Conservation (phyloP, 2,797 vertebrate genomes). For the Amphiprion clarkii region DNA sequence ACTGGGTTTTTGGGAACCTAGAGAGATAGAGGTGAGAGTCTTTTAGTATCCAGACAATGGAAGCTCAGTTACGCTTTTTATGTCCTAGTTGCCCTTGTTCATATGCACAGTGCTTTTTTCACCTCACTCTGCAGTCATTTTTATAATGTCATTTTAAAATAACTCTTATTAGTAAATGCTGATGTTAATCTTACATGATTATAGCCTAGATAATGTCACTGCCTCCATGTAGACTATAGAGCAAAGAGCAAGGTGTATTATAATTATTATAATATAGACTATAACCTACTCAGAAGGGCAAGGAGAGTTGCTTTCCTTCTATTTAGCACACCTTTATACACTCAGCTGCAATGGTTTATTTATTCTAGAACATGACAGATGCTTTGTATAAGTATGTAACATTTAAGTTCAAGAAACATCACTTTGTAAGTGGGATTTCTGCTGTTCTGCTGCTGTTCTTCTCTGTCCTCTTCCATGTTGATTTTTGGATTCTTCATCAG, state of each 20-base stretch:
- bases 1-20: not conserved
- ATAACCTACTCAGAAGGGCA: too few species aligned
- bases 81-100: not conserved
- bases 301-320: too few species aligned
- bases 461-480: not conserved
- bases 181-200: not conserved
- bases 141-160: not conserved
- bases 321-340: too few species aligned
- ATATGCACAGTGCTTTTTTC: not conserved
- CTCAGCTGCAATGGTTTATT: not conserved
- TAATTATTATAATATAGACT: too few species aligned
- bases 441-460: not conserved
- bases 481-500: not conserved
- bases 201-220: not conserved
- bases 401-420: not conserved
- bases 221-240: not conserved
- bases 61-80: not conserved
- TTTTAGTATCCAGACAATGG: slow-evolving; percentile 5
- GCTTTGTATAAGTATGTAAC: not conserved
- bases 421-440: not conserved
- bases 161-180: not conserved
- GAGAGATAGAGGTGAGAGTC: not conserved
- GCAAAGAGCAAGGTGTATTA: not conserved
- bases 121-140: not conserved
- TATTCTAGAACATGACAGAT: not conserved